Evolutionary conservation across 2,113 vertebrate genomes (phyloP).

Genomic region (Limanda limanda): DNA sequence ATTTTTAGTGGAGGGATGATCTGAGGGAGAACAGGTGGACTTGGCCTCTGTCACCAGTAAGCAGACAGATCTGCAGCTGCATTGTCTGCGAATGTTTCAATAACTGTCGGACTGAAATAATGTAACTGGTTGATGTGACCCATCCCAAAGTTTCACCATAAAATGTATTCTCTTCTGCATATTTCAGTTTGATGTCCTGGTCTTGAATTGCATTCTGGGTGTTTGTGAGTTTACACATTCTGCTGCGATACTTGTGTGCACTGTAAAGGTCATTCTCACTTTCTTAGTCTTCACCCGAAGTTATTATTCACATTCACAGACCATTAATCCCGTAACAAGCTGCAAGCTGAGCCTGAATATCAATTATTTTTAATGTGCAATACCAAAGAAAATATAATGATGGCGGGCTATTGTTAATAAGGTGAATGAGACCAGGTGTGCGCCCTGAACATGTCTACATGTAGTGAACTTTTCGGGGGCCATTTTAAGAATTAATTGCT

Average conservation of each 20-base stretch:
- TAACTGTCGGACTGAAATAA: conserved; percentile 28
- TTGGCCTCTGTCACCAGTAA: conserved; percentile 33
- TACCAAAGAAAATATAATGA: conserved; percentile 40
- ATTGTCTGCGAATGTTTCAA: conserved; percentile 51
- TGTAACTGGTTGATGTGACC: conserved; percentile 7
- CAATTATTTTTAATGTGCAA: conserved; percentile 64
- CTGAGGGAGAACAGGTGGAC: conserved; percentile 72
- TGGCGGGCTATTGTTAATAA: conserved; percentile 44
- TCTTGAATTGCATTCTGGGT: conserved; percentile 1
- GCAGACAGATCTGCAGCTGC: conserved; percentile 33
- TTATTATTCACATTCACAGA: conserved; percentile 74
- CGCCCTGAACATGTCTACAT: conserved; percentile 34
- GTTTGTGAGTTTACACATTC: conserved; percentile 21
- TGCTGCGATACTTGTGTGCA: conserved; percentile 30
- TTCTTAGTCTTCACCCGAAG: conserved; percentile 39
- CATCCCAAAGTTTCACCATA: conserved; percentile 1
- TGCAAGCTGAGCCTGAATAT: conserved; percentile 54
- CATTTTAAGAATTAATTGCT: conserved; percentile 69
- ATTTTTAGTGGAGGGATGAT: conserved; percentile 72
- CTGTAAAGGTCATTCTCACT: conserved; percentile 60
- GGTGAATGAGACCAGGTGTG: conserved; percentile 59
- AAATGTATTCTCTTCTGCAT: background rate
- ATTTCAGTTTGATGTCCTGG: background rate
- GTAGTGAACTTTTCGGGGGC: conserved; percentile 32
- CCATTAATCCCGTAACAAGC: conserved; percentile 71